Evolutionary conservation across 2,113 vertebrate genomes (phyloP), one percentile per base, ranked within the genome.

Genomic region (Sinocyclocheilus rhinocerous): DNA sequence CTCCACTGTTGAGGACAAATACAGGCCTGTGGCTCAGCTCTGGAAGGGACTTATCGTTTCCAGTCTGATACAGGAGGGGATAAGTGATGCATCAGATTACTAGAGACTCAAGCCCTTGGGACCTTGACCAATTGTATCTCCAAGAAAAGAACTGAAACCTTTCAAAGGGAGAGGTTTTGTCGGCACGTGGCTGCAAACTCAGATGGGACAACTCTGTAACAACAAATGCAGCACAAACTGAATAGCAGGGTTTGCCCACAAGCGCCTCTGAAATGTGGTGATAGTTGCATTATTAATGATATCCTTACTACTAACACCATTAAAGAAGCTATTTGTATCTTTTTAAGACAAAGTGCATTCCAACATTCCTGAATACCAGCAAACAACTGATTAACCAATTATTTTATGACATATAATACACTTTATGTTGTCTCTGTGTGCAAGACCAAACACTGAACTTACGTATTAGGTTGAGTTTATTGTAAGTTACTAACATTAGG

Each of bases 401-500:
- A 33, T 22, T 61, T 61, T 15, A 80, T 57, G 36, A 7, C 59
- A 29, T 45, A 29, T 26, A 42, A 42, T 81, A 65, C n/a, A 26
- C 57, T 45, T 48, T 13, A n/a, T 48, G 61, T 48, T 75, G 78
- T 77, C 26, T 70, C 36, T 83, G 76, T 81, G 63, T 88, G 77
- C 89, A 26, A 88, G 81, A 91, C 90, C 88, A 90, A 93, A 91
- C 89, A 84, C 73, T 65, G 84, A 24, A 45, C 69, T 85, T 90
- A 88, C 83, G 88, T 91, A 89, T 84, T 92, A 90, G 82, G 86
- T 89, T 85, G 78, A 89, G 87, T 72, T 87, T 90, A 90, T 88
- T 90, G 89, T 92, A 55, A 88, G 87, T 92, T 90, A 90, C 90
- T 92, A 85, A 92, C 89, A 83, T 93, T 90, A 93, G 89, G 91